Base-by-base conservation (phyloP, 2,113 vertebrate genomes). In the Jacana jacana region DNA sequence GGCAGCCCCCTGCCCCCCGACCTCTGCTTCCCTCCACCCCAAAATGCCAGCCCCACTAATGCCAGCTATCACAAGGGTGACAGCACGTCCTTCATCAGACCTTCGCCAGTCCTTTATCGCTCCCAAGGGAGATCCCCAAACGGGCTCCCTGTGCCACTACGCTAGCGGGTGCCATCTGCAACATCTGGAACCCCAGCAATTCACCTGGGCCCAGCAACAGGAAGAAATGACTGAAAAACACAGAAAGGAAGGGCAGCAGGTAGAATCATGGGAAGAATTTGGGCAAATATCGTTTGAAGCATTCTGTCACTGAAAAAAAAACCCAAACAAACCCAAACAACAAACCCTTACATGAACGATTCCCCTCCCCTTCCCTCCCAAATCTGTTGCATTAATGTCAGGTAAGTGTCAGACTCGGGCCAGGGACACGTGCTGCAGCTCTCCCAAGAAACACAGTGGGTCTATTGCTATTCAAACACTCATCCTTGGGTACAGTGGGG, bases 391-490 rank as follows among this genome's bases (percentile, higher is more conserved):
- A 22, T 48, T 83, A 33, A 42, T 33, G 65, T n/a, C 83, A 82
- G 49, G 37, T 17, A 28, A 49, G 79, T 8, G 73, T 49, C 73
- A 88, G 77, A n/a, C 48, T 64, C 1, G 2, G 81, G 72, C 25
- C 57, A 73, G 92, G 73, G 51, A 42, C 27, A 30, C 0, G 17
- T 73, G 81, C 66, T 82, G 83, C 73, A 93, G 17, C 73, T 79
- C 92, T 73, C 81, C 82, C 92, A 64, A 48, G 66, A 52, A 72
- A 85, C 2, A 10, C 30, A 24, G 54, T 11, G 60, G 72, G 65
- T 49, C 9, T 90, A 91, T 87, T 94, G 94, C 93, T 95, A 89
- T 57, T 82, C 88, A 89, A 69, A 95, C 72, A 76, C 89, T 91
- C 44, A 51, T 69, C 83, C 72, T 69, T 18, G 6, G 18, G 69